These are phyloP conservation scores for Automeris io DNA, from an alignment of 2,888 invertebrate species.

Conservation along the genomic window DNA sequence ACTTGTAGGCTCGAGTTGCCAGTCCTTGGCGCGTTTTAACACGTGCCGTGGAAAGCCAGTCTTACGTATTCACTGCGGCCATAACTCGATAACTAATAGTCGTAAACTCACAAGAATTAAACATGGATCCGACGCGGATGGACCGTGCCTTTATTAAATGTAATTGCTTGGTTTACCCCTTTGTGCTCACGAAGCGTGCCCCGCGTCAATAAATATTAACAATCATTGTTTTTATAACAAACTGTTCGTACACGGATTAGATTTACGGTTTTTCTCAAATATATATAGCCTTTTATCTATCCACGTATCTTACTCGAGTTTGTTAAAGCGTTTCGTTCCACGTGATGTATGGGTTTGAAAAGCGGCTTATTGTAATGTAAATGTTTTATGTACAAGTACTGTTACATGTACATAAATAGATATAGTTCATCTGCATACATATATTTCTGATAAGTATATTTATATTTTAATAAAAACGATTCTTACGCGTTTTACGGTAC, in stretches of 20 bases:
- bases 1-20: no score
- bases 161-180: conserved; percentile 10
- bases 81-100: conserved; percentile 12
- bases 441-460: no score
- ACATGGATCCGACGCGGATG: conserved; percentile 19
- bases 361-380: background rate
- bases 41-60: conserved; percentile 4
- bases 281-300: conserved; percentile 16
- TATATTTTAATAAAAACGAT: no score
- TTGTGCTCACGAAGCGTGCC: conserved; percentile 23
- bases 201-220: conserved; percentile 24
- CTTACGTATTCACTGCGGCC: background rate
- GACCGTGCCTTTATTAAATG: conserved; percentile 9
- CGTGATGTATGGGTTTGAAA: background rate
- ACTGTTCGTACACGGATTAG: conserved; percentile 10
- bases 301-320: conserved; percentile 15
- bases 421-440: no score
- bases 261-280: conserved; percentile 2
- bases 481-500: no score
- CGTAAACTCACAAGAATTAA: conserved; percentile 18
- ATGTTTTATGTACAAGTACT: background rate
- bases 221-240: conserved; percentile 18
- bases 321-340: conserved; percentile 2
- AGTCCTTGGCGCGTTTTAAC: no score
- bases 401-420: no score